Conservation (phyloP, 64 coral and sea anemone species). For the Platygyra sinensis region DNA sequence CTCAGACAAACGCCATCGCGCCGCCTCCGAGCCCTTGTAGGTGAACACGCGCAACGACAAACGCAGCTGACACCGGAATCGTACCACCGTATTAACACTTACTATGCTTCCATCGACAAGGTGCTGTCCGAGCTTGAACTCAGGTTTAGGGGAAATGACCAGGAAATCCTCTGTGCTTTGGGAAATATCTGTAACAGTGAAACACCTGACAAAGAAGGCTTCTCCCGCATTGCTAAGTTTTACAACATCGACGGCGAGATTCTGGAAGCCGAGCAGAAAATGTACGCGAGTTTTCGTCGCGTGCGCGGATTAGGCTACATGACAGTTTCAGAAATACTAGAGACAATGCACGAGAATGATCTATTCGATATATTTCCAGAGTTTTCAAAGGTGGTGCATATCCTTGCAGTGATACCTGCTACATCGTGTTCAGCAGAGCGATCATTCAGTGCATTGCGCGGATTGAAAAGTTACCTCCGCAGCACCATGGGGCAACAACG, state of each 20-base stretch:
- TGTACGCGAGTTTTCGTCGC: constrained; percentile 39
- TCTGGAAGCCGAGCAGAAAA: constrained; percentile 34
- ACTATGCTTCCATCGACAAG: constrained; percentile 22
- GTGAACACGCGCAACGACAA: too few species aligned
- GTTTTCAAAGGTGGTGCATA: constrained; percentile 25
- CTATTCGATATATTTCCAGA: constrained; percentile 24
- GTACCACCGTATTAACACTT: constrained; percentile 9
- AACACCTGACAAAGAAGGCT: too few species aligned
- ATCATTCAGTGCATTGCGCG: constrained; percentile 8
- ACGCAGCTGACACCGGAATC: background rate
- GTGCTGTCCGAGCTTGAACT: constrained; percentile 24
- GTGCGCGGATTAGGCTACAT: constrained; percentile 14
- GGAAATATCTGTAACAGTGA: too few species aligned
- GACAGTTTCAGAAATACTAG: constrained; percentile 22
- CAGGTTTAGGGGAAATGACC: background rate
- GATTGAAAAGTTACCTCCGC: constrained; percentile 33
- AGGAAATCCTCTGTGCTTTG: too few species aligned
- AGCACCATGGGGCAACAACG: background rate
- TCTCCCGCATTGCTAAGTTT: background rate
- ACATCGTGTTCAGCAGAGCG: constrained; percentile 12
- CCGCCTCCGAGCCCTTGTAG: too few species aligned
- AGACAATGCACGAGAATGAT: constrained; percentile 32
- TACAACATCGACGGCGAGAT: constrained; percentile 24
- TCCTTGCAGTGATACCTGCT: constrained; percentile 20
- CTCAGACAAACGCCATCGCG: too few species aligned